Percentiles rank a stretch among this genome's conserved stretches.
phyloP scores from a whole-genome alignment of 2,888 invertebrate genomes.

The Fragum sueziense region DNA sequence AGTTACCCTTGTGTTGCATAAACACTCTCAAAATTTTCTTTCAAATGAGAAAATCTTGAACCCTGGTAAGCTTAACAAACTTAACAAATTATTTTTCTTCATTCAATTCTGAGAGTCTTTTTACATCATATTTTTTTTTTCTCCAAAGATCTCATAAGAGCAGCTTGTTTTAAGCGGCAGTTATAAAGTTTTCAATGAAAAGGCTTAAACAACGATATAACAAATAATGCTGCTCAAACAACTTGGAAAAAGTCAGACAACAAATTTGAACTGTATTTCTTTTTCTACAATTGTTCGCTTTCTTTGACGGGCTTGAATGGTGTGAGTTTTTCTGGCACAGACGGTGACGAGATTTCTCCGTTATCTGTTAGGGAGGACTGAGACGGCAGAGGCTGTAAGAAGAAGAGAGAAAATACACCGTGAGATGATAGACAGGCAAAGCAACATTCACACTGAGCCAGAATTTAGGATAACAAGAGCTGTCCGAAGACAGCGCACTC shows the following conservation, averaged over 20 bases:
- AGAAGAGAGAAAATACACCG: constrained; percentile 13
- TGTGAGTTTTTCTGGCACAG: constrained; percentile 54
- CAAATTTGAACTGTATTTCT: background rate
- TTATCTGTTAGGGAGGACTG: constrained; percentile 20
- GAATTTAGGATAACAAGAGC: no score
- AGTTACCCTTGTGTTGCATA: no score
- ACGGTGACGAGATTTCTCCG: constrained; percentile 31
- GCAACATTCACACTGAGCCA: background rate
- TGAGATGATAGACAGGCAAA: background rate
- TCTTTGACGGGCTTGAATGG: constrained; percentile 43
- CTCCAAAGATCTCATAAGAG: no score
- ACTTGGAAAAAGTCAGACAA: background rate
- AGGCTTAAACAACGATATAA: background rate
- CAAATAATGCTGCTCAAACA: background rate
- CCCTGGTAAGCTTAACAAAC: no score
- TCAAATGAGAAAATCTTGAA: no score
- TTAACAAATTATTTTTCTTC: no score
- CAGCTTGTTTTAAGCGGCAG: no score
- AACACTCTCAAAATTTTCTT: no score
- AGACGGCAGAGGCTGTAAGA: constrained; percentile 31
- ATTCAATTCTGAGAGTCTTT: no score
- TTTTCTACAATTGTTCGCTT: constrained; percentile 24
- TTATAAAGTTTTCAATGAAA: no score
- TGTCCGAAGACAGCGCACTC: no score
- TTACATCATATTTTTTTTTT: no score